Evolutionary conservation across 2,888 invertebrate species (phyloP).

Genomic region (Mythimna loreyi): DNA sequence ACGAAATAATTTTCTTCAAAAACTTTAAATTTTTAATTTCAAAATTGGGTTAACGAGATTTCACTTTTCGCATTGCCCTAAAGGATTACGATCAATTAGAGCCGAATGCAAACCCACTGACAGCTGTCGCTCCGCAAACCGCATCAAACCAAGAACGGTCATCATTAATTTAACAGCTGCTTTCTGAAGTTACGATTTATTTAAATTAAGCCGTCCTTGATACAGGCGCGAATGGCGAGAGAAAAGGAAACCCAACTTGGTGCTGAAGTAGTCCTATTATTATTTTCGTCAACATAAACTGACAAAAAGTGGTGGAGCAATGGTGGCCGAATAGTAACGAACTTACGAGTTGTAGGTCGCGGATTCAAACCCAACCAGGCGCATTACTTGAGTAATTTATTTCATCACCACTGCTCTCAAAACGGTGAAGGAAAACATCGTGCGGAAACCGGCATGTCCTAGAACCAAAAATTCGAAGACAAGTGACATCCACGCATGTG

Average conservation of each 20-base stretch:
- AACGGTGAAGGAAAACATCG: no score
- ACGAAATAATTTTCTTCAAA: background rate
- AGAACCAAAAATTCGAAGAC: no score
- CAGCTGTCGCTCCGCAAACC: constrained; percentile 37
- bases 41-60: constrained; percentile 24
- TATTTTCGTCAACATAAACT: constrained; percentile 32
- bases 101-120: constrained; percentile 19
- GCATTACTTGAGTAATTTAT: no score
- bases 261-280: constrained; percentile 5
- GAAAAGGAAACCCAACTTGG: background rate
- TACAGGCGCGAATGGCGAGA: background rate
- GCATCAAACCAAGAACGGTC: constrained; percentile 30
- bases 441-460: no score
- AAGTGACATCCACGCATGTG: no score
- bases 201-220: background rate
- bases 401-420: no score
- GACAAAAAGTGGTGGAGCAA: no score
- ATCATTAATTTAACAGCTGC: constrained; percentile 31
- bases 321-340: no score
- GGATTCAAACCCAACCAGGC: no score
- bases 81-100: constrained; percentile 36
- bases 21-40: background rate
- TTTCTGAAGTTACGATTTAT: constrained; percentile 17
- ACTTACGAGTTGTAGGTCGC: no score
- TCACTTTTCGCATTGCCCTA: constrained; percentile 5